phyloP scores from a whole-genome alignment of 2,113 vertebrate genomes.

The Charadrius vociferus region DNA sequence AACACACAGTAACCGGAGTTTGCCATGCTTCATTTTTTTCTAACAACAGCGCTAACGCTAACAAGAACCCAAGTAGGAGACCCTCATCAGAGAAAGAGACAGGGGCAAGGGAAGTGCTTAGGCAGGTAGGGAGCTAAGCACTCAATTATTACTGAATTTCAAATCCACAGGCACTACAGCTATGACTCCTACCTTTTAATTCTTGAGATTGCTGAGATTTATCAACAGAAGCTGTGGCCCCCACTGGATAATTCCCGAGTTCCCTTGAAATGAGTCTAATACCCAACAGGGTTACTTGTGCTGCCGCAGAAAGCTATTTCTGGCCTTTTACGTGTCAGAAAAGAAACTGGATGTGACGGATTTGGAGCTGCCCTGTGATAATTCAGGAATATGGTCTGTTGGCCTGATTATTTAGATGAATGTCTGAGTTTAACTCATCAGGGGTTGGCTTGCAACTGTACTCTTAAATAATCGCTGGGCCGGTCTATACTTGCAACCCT shows the following conservation, averaged over 20 bases:
- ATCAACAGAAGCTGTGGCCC: background rate
- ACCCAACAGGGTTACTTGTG: constrained; percentile 22
- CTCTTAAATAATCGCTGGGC: background rate
- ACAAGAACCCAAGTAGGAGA: background rate
- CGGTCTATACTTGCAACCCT: background rate
- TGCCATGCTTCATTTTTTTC: background rate
- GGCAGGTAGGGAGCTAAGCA: constrained; percentile 1
- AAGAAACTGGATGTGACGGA: constrained; percentile 55
- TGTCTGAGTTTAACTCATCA: constrained; percentile 28
- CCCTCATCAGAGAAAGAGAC: background rate
- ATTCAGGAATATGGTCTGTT: constrained; percentile 47
- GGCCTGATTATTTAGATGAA: constrained; percentile 46
- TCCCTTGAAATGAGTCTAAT: constrained; percentile 44
- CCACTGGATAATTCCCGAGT: background rate
- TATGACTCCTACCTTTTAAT: background rate
- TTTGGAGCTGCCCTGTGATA: constrained; percentile 52
- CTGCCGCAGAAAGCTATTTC: constrained; percentile 57
- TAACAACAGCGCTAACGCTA: background rate
- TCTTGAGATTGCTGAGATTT: constrained; percentile 33
- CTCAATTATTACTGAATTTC: constrained; percentile 7
- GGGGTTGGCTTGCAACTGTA: background rate
- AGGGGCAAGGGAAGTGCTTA: background rate
- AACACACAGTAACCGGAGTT: background rate
- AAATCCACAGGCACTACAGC: background rate
- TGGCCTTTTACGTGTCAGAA: constrained; percentile 1